phyloP scores from a whole-genome alignment of 2,113 vertebrate species.

The Nicator chloris region DNA sequence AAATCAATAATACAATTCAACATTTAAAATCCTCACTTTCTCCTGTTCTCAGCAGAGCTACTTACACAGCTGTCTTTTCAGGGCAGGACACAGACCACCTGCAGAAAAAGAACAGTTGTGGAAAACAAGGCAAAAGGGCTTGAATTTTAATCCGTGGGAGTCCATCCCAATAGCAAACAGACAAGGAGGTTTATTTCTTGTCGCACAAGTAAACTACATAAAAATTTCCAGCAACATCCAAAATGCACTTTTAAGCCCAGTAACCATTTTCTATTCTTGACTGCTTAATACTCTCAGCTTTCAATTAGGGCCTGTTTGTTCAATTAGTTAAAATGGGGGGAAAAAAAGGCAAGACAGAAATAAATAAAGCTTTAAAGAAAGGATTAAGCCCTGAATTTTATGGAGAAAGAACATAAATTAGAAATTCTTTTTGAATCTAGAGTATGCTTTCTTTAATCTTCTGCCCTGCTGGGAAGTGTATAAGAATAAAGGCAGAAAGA shows the following conservation, averaged over 20 bases:
- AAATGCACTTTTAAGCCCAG: constrained; percentile 60
- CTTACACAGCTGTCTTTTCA: neutral
- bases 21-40: neutral
- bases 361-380: constrained; percentile 44
- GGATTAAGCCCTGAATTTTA: constrained; percentile 73
- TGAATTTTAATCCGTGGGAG: constrained; percentile 58
- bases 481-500: constrained; percentile 44
- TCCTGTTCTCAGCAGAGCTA: neutral
- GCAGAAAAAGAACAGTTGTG: constrained; percentile 63
- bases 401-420: constrained; percentile 67
- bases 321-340: neutral
- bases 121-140: constrained; percentile 61
- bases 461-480: constrained; percentile 50
- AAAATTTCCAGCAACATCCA: constrained; percentile 70
- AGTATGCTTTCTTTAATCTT: constrained; percentile 62
- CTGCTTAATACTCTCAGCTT: constrained; percentile 63
- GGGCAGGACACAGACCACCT: neutral
- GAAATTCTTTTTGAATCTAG: constrained; percentile 64
- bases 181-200: constrained; percentile 63
- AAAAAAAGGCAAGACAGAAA: neutral
- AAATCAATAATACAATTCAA: constrained; percentile 9
- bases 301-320: constrained; percentile 72
- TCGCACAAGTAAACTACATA: constrained; percentile 57
- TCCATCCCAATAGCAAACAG: constrained; percentile 64
- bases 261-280: constrained; percentile 71